These are phyloP conservation scores for Oreohelix idahoensis DNA, from an alignment of 1,140 invertebrate species.

Conservation along the genomic window DNA sequence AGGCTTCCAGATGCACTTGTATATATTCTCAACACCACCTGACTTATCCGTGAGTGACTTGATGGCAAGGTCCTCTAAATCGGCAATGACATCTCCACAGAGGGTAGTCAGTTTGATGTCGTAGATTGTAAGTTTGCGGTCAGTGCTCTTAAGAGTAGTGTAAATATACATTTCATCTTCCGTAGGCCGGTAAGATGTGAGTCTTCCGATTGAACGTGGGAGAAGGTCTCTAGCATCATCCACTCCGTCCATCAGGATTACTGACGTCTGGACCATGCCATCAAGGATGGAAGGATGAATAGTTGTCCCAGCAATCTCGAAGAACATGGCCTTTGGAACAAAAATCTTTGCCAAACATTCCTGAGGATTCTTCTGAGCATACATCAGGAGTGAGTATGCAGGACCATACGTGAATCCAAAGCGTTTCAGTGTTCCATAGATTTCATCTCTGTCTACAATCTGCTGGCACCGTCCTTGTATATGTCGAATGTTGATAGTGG, in stretches of 20 bases:
- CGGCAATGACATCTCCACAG: conserved; percentile 52
- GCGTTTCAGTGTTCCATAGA: conserved; percentile 47
- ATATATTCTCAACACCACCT: conserved; percentile 35
- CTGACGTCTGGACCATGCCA: conserved; percentile 52
- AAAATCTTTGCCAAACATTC: conserved; percentile 52
- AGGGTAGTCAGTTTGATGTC: conserved; percentile 47
- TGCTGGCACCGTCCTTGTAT: conserved; percentile 49
- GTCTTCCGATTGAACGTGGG: conserved; percentile 26
- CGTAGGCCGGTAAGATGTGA: conserved; percentile 31
- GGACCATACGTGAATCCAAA: conserved; percentile 56
- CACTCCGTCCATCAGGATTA: conserved; percentile 40
- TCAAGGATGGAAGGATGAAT: conserved; percentile 57
- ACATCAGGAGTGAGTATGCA: conserved; percentile 43
- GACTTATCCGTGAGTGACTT: conserved; percentile 34
- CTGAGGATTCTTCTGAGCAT: conserved; percentile 39
- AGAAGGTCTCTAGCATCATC: conserved; percentile 39
- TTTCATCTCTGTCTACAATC: conserved; percentile 43
- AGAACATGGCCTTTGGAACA: conserved; percentile 44
- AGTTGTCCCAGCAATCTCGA: conserved; percentile 46
- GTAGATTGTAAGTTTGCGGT: conserved; percentile 42
- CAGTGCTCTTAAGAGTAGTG: conserved; percentile 34
- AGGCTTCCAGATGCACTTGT: conserved; percentile 32
- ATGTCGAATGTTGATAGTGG: conserved; percentile 36
- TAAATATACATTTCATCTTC: conserved; percentile 44
- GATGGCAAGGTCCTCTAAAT: conserved; percentile 42